These are phyloP conservation scores for Heterohyrax brucei DNA, from an alignment of 2,797 vertebrate species.

Conservation along the genomic window DNA sequence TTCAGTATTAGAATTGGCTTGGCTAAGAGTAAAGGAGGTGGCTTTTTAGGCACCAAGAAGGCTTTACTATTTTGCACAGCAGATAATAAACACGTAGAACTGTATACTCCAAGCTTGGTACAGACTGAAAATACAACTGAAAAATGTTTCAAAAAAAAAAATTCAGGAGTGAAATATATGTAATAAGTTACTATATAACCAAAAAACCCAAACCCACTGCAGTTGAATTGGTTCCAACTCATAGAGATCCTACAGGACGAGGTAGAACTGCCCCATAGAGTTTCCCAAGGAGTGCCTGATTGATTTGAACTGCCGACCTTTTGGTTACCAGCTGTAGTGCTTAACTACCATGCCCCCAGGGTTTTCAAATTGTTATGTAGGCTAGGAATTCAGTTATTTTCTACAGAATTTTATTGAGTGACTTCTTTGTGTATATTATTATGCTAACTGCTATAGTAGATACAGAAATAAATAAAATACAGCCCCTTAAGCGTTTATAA, in stretches of 20 bases:
- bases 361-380: not conserved
- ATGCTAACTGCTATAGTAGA: not conserved
- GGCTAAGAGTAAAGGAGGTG: not conserved
- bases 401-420: not conserved
- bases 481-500: not conserved
- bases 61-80: not conserved
- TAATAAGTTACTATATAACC: no score
- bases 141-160: not conserved
- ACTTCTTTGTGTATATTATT: slow-evolving; percentile 5
- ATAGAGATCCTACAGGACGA: no score
- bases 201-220: no score
- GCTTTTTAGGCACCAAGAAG: not conserved
- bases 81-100: not conserved
- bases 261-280: no score
- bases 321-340: no score
- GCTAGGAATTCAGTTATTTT: not conserved
- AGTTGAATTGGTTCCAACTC: no score
- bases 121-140: not conserved
- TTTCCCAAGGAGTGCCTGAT: no score
- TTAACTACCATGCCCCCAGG: no score
- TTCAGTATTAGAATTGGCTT: slow-evolving; percentile 27
- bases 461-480: not conserved
- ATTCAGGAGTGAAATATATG: not conserved
- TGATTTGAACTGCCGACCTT: no score
- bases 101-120: not conserved